Percentiles rank a stretch among this genome's conserved stretches.
Evolutionary conservation across 2,888 invertebrate species (phyloP).

Genomic region (Tenthredo distinguenda): DNA sequence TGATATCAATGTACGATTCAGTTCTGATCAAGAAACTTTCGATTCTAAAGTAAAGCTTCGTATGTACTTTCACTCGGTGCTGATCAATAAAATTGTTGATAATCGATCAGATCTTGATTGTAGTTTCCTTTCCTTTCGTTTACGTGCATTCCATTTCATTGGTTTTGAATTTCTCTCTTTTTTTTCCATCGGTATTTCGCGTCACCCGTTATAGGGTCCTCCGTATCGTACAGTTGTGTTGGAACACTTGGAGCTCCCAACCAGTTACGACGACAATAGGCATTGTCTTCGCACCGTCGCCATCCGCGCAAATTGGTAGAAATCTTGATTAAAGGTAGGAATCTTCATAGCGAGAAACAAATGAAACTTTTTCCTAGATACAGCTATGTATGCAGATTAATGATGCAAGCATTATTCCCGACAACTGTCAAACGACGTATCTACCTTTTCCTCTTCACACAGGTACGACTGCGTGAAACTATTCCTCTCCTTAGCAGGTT

Average conservation of each 20-base stretch:
- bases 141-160: neutral
- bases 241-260: slow-evolving; percentile 77
- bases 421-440: slow-evolving; percentile 21
- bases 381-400: slow-evolving; percentile 7
- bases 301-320: slow-evolving; percentile 77
- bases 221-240: slow-evolving; percentile 66
- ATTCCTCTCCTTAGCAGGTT: neutral
- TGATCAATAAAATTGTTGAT: neutral
- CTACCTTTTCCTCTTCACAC: neutral
- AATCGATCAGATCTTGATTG: neutral
- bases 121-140: neutral
- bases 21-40: neutral
- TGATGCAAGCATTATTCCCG: neutral
- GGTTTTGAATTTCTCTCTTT: neutral
- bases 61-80: neutral
- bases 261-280: slow-evolving; percentile 78
- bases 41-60: neutral
- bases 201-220: slow-evolving; percentile 30
- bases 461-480: neutral
- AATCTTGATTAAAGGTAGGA: slow-evolving; percentile 78
- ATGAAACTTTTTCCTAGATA: neutral
- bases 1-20: neutral
- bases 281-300: slow-evolving; percentile 78
- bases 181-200: neutral
- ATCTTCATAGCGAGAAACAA: slow-evolving; percentile 59